Evolutionary conservation across 2,888 invertebrate genomes (phyloP), one percentile per base, ranked within the genome.

Genomic region (Allacma fusca): DNA sequence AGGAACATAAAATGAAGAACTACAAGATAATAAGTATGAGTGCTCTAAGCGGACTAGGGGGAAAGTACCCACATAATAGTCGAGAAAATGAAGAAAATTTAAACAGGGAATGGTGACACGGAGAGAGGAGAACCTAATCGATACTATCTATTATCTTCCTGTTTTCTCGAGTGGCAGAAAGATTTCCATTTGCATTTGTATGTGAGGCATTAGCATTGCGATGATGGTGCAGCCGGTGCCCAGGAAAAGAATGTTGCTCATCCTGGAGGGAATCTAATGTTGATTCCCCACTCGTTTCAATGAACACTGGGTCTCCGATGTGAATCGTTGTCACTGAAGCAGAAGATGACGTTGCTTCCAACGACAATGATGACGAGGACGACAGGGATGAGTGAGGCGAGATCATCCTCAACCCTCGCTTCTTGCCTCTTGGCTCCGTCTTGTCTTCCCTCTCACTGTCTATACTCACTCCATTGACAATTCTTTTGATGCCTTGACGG

Each of bases 161-260:
- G 65, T 75, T 75, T 75, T 23, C 50, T 67, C 19, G 50, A 28
- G 44, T 67, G 65, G 74, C 65, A 44, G 67, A 28, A 13, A 44
- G 75, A 67, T 65, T 75, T 64, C 29, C 75, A 75, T 65, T 75
- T 75, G 67, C 67, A 75, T 75, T 75, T 75, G 34, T 75, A 75
- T 67, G 65, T 50, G 50, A 21, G 43, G 50, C 40, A 67, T 75
- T 65, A 67, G 67, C 67, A 75, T 67, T 23, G 50, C 19, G 34
- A 26, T 28, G 28, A 65, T 65, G 34, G 24, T 24, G 64, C 43
- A 50, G 43, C 19, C 16, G 23, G 23, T 16, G 23, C 7, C 43
- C 16, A 29, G 28, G 28, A 24, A 29, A 67, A 13, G 16, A 28
- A 24, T 34, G 19, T 19, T 65, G 23, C 44, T 70, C 70, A 21